Conservation (phyloP, 1,140 invertebrate genomes). For the Micrasema minimum region DNA sequence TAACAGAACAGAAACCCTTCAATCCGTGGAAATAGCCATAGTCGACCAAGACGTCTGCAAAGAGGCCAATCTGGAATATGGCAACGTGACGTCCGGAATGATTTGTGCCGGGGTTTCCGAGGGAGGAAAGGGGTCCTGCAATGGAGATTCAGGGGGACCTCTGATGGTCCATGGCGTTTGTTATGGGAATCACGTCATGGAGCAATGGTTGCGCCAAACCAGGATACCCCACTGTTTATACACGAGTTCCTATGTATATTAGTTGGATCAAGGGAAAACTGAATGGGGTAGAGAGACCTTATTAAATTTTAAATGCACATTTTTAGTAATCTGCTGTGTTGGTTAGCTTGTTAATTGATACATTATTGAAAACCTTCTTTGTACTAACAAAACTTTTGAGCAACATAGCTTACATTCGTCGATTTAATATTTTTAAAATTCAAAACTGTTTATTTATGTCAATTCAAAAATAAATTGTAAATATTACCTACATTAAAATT, state of each 20-base stretch:
- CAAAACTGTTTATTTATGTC: too few species aligned
- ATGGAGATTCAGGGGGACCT: background rate
- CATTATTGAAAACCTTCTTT: too few species aligned
- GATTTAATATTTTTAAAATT: too few species aligned
- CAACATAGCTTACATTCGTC: too few species aligned
- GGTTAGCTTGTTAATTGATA: too few species aligned
- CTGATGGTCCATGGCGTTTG: background rate
- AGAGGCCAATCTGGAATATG: background rate
- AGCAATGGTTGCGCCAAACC: background rate
- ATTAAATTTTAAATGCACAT: too few species aligned
- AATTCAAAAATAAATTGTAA: too few species aligned
- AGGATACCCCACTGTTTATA: background rate
- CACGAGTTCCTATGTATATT: background rate
- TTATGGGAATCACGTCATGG: constrained; percentile 8
- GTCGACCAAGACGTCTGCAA: background rate
- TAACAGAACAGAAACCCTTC: background rate
- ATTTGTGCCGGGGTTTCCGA: background rate
- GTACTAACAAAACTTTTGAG: too few species aligned
- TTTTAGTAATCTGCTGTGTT: too few species aligned
- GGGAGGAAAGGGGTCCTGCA: background rate
- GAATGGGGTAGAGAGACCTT: too few species aligned
- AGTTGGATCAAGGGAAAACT: background rate
- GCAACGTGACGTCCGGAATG: background rate
- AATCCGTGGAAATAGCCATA: background rate
- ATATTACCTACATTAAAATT: too few species aligned